phyloP scores from a whole-genome alignment of 35 echinoderm and acorn worm genomes.

The Lytechinus pictus region DNA sequence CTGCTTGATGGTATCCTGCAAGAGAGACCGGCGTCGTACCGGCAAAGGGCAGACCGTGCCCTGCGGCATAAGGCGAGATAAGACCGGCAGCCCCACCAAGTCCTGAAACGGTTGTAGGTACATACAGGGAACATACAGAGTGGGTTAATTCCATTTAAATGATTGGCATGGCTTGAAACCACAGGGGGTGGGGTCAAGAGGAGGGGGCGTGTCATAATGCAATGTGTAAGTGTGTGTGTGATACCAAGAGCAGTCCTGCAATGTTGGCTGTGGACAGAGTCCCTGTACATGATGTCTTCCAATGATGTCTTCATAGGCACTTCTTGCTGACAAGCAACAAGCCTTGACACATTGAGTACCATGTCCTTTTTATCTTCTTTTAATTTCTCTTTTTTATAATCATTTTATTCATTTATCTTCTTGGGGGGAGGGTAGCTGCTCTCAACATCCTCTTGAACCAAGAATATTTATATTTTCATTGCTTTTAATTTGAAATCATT shows the following conservation, averaged over 20 bases:
- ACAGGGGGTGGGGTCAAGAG: not conserved
- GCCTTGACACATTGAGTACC: not conserved
- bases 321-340: not conserved
- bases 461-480: not conserved
- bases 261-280: not conserved
- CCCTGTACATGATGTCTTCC: not conserved
- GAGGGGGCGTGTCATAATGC: not conserved
- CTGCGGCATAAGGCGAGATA: constrained; percentile 44
- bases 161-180: not conserved
- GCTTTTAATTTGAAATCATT: not conserved
- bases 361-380: too few species aligned
- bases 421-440: too few species aligned
- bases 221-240: not conserved
- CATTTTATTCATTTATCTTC: too few species aligned
- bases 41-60: constrained; percentile 27
- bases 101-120: constrained; percentile 21
- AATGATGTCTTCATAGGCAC: not conserved
- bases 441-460: too few species aligned
- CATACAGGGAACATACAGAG: constrained; percentile 39
- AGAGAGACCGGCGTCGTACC: constrained; percentile 56
- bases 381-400: too few species aligned
- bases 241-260: not conserved
- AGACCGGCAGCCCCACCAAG: constrained; percentile 46
- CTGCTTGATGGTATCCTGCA: constrained; percentile 25
- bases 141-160: constrained; percentile 37